Evolutionary conservation across 2,113 vertebrate species (phyloP), one percentile per base, ranked within the genome.

Genomic region (Fulica atra): DNA sequence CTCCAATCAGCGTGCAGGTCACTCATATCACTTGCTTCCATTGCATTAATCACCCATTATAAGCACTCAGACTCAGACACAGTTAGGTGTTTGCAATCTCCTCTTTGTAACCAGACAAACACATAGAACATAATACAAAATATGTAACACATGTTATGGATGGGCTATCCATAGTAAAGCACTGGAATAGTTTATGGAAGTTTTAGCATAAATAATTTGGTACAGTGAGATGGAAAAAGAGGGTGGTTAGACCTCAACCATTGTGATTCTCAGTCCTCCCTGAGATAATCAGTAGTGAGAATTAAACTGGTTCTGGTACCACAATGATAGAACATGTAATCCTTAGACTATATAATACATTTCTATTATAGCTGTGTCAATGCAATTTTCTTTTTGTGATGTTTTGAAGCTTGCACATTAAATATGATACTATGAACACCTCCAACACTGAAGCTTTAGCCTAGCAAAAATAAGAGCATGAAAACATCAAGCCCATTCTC

Each of bases 401-500:
- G 42, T 88, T 89, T 94, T 18, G 8, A 93, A 81, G 26, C 46
- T 81, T 81, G 12, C 29, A 77, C 46, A 1, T 81, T 92, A 94
- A 81, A 81, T 83, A 94, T 51, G 68, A 88, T 60, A n/a, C 68
- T 86, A 68, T 73, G 60, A 95, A 83, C 36, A 83, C 57, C 80
- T 87, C 89, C 59, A 92, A 64, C 91, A 91, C 31, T 95, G 92
- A 94, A 83, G 68, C 40, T 88, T 95, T 92, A 95, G 65, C 64
- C 97, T 83, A 93, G 64, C 94, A 93, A 97, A 97, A 98, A 95
- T 94, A 97, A 97, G 91, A 89, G 63, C 89, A 82, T 71, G 66
- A 95, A 97, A 97, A 92, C 89, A 96, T 96, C 84, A 96, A 96
- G 68, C 35, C 54, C 88, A 59, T 94, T 98, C 97, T 98, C 97